Percentiles rank a stretch among this genome's conserved stretches.
Conservation (phyloP, 2,797 vertebrate species). For the Peromyscus nudipes region DNA sequence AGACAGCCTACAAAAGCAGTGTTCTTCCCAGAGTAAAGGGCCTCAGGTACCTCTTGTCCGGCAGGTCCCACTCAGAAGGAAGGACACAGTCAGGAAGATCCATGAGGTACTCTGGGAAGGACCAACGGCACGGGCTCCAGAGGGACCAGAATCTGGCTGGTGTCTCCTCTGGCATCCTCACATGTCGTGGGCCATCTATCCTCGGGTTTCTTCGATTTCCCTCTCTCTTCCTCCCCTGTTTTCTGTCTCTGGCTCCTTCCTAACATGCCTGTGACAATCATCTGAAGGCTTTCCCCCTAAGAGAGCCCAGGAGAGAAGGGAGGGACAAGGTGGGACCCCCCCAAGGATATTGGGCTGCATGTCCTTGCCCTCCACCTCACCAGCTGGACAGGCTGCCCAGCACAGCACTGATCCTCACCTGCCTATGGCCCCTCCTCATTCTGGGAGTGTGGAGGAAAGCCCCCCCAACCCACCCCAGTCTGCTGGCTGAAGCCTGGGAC, state of each 20-base stretch:
- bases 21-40: background rate
- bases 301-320: background rate
- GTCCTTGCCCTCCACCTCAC: background rate
- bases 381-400: background rate
- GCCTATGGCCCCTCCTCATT: background rate
- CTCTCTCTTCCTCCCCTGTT: background rate
- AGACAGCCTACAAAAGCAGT: background rate
- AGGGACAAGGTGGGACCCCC: background rate
- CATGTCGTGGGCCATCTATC: background rate
- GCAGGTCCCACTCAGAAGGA: background rate
- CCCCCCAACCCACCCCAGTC: rapidly evolving
- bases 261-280: background rate
- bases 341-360: background rate
- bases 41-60: background rate
- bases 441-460: background rate
- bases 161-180: background rate
- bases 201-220: background rate
- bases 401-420: background rate
- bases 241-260: background rate
- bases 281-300: background rate
- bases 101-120: background rate
- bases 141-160: background rate
- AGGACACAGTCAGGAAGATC: rapidly evolving
- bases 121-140: background rate
- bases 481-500: background rate